phyloP scores from a whole-genome alignment of 2,888 invertebrate species.

The Ichneumoninae sp. region DNA sequence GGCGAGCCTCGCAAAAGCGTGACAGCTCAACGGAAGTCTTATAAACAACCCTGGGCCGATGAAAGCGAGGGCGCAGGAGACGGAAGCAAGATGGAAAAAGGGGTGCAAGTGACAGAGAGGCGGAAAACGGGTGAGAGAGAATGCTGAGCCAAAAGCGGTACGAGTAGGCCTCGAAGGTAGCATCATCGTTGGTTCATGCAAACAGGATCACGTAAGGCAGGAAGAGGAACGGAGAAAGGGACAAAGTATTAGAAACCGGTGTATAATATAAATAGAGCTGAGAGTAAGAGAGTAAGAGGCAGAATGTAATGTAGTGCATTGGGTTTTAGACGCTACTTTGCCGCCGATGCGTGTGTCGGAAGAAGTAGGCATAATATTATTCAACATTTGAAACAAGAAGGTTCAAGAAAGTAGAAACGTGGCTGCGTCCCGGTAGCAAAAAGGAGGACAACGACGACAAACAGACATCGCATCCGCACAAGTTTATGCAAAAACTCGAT shows the following conservation, averaged over 20 bases:
- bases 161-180: conserved; percentile 8
- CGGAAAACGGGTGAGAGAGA: conserved; percentile 5
- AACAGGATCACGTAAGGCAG: neutral
- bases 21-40: conserved; percentile 79
- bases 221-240: neutral
- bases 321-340: too few relatives aligned
- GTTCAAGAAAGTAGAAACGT: conserved; percentile 52
- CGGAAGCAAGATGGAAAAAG: conserved; percentile 58
- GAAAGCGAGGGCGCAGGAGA: conserved; percentile 60
- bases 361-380: too few relatives aligned
- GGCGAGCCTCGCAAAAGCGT: conserved; percentile 69
- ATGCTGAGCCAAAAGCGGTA: neutral
- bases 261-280: neutral
- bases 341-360: too few relatives aligned
- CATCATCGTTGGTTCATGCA: conserved; percentile 6
- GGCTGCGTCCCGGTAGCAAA: conserved; percentile 7
- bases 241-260: neutral
- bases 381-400: conserved; percentile 4
- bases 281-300: neutral
- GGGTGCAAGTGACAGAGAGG: conserved; percentile 27
- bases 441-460: neutral
- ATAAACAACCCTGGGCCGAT: conserved; percentile 78
- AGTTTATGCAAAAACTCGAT: conserved; percentile 36
- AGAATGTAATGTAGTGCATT: too few relatives aligned
- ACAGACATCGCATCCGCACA: neutral